Conservation (phyloP, 2,797 vertebrate species). For the Diceros bicornis region DNA sequence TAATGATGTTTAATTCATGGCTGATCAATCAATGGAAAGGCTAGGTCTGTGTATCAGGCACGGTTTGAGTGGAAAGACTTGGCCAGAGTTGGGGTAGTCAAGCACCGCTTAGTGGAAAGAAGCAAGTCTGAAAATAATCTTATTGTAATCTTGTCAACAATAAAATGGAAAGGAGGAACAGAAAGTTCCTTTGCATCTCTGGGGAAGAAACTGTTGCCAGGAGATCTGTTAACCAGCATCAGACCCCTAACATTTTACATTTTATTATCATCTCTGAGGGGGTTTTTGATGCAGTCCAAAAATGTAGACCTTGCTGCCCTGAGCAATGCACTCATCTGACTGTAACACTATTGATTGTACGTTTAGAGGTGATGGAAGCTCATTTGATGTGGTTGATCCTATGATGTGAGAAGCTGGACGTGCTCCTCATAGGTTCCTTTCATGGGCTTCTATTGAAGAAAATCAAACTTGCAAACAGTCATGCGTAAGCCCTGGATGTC, state of each 20-base stretch:
- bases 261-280: background rate
- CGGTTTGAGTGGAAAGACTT: constrained; percentile 3
- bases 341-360: constrained; percentile 40
- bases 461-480: constrained; percentile 7
- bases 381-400: constrained; percentile 37
- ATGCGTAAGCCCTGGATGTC: background rate
- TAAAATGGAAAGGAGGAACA: constrained; percentile 65
- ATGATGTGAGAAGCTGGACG: background rate
- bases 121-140: constrained; percentile 78
- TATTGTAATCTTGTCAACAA: constrained; percentile 60
- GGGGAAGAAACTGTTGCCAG: constrained; percentile 8
- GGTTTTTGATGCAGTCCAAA: constrained; percentile 29
- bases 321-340: background rate
- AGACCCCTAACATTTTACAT: constrained; percentile 43
- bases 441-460: constrained; percentile 57
- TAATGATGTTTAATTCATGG: constrained; percentile 42
- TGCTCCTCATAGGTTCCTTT: constrained; percentile 61
- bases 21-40: constrained; percentile 63
- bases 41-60: constrained; percentile 42
- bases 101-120: constrained; percentile 70
- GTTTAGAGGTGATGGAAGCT: background rate
- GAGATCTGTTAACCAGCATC: constrained; percentile 14
- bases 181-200: constrained; percentile 70
- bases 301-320: constrained; percentile 15
- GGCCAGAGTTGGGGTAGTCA: constrained; percentile 60